Evolutionary conservation across 2,888 invertebrate genomes (phyloP), one percentile per base, ranked within the genome.

Genomic region (Athalia rosae): DNA sequence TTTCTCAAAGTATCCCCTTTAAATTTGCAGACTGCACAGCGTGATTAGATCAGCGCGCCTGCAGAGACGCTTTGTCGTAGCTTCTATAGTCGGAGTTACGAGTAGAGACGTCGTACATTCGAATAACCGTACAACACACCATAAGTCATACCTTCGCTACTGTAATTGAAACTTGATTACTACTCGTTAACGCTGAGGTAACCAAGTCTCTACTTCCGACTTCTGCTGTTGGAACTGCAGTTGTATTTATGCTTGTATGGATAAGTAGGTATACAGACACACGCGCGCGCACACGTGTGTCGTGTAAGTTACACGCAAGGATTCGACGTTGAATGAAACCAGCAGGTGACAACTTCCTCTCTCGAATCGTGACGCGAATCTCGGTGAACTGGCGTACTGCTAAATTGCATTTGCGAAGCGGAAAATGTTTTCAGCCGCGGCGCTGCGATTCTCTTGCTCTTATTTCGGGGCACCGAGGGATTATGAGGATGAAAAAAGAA

Each of bases 391-490:
- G 58, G 71, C 45, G 45, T 9, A 58, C 71, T 15, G 71, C 58
- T 71, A 58, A 71, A 71, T 71, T 71, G 8, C 58, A 71, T 71
- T 58, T 58, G 58, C 13, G 43, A 71, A 71, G 43, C 71, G 58
- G 43, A 71, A 71, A 71, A 71, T 71, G 71, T 71, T 71, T 71
- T 71, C 71, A 56, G 58, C 50, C 71, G 45, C 47, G 71, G 71
- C 58, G 15, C 56, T 45, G 58, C 58, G 71, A 71, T 43, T 71
- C n/a, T 56, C 50, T 71, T 71, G 43, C 71, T 56, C 71, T 71
- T 58, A 58, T 71, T 71, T 58, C 45, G 5, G 45, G 58, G 58
- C 58, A 58, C 53, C 41, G 11, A 58, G 56, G 15, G n/a, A 58
- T 58, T 43, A 45, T 13, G 28, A 28, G 28, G 28, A 28, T 28